Base-by-base conservation (phyloP, 2,888 invertebrate genomes). In the Drosophila heteroneura region DNA sequence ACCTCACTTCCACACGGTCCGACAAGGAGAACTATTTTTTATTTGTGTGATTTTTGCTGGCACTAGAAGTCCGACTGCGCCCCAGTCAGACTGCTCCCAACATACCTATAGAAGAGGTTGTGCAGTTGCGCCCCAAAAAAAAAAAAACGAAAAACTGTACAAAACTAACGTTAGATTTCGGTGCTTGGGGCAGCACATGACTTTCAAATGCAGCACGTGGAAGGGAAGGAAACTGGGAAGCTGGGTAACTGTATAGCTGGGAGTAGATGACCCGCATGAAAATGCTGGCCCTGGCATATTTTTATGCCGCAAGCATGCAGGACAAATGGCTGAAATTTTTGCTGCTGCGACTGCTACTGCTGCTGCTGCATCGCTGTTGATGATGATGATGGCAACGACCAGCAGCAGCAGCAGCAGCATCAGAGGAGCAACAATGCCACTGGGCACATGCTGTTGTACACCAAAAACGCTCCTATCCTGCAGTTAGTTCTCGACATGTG, bases 251-350 rank as follows among this genome's bases (percentile, higher is more conserved):
- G 70, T 66, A 47, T 26, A 62, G 67, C 78, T 62, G 78, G 41
- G 47, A 81, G 74, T 78, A 83, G 91, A 88, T 91, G 89, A 89
- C 90, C 90, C 82, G 91, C 91, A 90, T 90, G 91, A 89, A 91
- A 91, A 88, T 90, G 85, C 81, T 89, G 87, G 89, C 86, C 84
- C 85, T 89, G 90, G 91, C 92, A 91, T 91, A 91, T 91, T 91
- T 91, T 87, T 91, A 89, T 89, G 88, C 91, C 91, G 85, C 91
- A 90, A 89, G 92, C 91, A 91, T 86, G 85, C 87, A 81, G 85
- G 82, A 89, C 92, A 89, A 91, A 89, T 90, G 91, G 83, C 82
- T 85, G 79, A 87, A 91, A 89, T 91, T 89, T 88, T 87, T 83
- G 53, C 84, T 80, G 76, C 81, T 83, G 7, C 85, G 71, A 76